Percentiles rank a stretch among this genome's conserved stretches.
These are phyloP conservation scores for Bubalus kerabau DNA, from an alignment of 2,113 vertebrate species.

Conservation along the genomic window DNA sequence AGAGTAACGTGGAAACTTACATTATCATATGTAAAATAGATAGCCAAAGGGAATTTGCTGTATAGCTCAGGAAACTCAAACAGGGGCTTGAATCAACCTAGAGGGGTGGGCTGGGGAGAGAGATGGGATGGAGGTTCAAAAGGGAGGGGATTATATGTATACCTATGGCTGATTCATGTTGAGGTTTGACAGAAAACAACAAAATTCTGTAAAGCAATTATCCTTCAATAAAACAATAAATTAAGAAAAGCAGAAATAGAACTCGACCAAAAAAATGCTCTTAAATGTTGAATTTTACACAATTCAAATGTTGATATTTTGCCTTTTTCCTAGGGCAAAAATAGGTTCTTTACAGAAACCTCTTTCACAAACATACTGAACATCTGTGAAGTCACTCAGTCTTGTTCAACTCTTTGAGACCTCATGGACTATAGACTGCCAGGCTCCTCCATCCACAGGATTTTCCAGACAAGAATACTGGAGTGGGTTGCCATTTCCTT, in stretches of 20 bases:
- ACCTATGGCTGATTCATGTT: neutral
- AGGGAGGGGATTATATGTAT: neutral
- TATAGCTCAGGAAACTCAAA: neutral
- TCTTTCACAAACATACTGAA: conserved; percentile 78
- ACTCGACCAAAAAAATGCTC: conserved; percentile 76
- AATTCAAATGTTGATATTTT: conserved; percentile 84
- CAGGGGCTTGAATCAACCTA: neutral
- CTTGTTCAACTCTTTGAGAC: neutral
- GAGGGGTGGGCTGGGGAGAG: neutral
- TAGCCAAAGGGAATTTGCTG: neutral
- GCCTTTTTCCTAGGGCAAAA: conserved; percentile 76
- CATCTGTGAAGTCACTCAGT: conserved; percentile 45
- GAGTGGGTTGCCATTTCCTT: neutral
- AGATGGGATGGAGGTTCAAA: neutral
- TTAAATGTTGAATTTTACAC: conserved; percentile 84
- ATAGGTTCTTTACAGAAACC: conserved; percentile 73
- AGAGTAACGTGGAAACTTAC: neutral
- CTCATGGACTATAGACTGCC: neutral
- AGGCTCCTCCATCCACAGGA: neutral
- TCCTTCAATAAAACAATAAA: neutral
- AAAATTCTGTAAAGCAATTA: neutral
- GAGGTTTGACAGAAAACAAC: neutral
- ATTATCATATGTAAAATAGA: neutral
- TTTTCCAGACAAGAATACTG: neutral
- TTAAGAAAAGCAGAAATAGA: conserved; percentile 39